A percentile compares a stretch with the other conserved stretches of the same genome.
These are phyloP conservation scores for Malacoraja senta DNA, from an alignment of 2,797 vertebrate species.

Conservation along the genomic window DNA sequence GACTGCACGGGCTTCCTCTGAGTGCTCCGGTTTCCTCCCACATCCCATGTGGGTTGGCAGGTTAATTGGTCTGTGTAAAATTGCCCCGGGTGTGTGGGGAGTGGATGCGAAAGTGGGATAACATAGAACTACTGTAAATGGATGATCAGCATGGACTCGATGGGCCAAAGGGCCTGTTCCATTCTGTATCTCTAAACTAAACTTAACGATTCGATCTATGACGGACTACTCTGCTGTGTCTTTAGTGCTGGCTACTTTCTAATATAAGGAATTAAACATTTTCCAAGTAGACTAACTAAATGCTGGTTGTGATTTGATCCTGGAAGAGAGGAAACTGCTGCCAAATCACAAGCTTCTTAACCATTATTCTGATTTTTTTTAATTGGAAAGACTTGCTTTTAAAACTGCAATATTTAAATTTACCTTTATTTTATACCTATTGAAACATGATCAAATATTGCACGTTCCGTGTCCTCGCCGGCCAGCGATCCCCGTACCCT, in stretches of 20 bases:
- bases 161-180: too few relatives aligned
- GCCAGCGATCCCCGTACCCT: too few relatives aligned
- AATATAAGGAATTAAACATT: neutral
- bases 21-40: too few relatives aligned
- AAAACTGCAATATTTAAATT: neutral
- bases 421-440: neutral
- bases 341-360: neutral
- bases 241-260: neutral
- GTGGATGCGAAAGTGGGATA: too few relatives aligned
- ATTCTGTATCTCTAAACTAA: too few relatives aligned
- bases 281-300: neutral
- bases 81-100: too few relatives aligned
- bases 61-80: too few relatives aligned
- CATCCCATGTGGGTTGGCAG: too few relatives aligned
- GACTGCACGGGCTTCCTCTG: too few relatives aligned
- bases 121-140: too few relatives aligned
- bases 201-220: neutral
- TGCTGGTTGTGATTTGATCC: neutral
- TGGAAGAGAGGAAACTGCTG: neutral
- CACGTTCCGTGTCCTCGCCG: too few relatives aligned
- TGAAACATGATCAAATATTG: neutral
- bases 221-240: neutral
- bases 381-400: neutral
- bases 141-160: too few relatives aligned
- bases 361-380: neutral